Base-by-base conservation (phyloP, 2,113 vertebrate genomes). In the Tragulus kanchil region DNA sequence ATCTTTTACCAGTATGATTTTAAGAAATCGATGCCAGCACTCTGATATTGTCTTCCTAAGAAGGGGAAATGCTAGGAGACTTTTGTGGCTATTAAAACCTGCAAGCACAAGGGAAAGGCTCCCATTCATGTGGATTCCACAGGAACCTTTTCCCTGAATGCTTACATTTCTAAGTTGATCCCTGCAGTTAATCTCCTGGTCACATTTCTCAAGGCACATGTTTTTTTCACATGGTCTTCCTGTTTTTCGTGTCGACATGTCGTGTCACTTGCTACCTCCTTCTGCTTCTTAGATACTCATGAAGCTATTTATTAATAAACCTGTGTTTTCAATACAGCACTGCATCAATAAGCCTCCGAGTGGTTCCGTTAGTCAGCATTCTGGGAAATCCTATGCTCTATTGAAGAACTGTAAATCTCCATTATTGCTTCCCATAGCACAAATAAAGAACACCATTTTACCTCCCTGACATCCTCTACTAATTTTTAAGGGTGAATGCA, bases 401-500 rank as follows among this genome's bases (percentile, higher is more conserved):
- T 98, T 97, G 98, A 98, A 98, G 98, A 98, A 97, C 98, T 98
- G 98, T 99, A 99, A 99, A 99, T 99, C 98, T 98, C 98, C 97
- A 98, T 98, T 99, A 99, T 99, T 99, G 98, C 98, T 98, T 98
- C 98, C 98, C 97, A 98, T 97, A 98, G 98, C 98, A 98, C 98
- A 98, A 98, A 98, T 94, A 98, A 98, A 98, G 98, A 96, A 97
- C 79, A 61, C 62, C 88, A 92, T 96, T 93, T 98, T 98, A 98
- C 96, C 88, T 98, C 97, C 0, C 0, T 81, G 90, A 86, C 88
- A 61, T 97, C 77, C 88, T 65, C 94, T 97, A 97, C 92, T 97
- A 96, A 96, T 98, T 98, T 98, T 98, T 97, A 98, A 98, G 95
- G 97, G 52, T 95, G 96, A 96, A 93, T 77, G 59, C 11, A 0